Evolutionary conservation across 2,113 vertebrate species (phyloP), one percentile per base, ranked within the genome.

Genomic region (Potamarius usumacintae): DNA sequence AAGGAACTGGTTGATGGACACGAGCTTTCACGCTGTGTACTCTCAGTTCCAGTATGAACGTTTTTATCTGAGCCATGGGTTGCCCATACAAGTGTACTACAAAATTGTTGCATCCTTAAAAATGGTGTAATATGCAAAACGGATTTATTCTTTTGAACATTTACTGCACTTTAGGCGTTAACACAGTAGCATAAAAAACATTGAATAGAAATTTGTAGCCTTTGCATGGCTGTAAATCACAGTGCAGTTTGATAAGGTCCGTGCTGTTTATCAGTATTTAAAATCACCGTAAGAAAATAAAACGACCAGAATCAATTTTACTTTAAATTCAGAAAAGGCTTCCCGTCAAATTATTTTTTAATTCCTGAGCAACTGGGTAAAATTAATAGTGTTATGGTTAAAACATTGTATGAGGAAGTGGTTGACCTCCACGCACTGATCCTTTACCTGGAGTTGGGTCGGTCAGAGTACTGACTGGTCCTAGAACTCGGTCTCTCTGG

Each of bases 401-500:
- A 20, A 20, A 74, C 17, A 48, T 2, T 30, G 5, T 48, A 0
- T 2, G 27, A 67, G 50, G 25, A 18, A 22, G 14, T 8, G 34
- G 0, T 11, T 55, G 55, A 62, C 9, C 58, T 22, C 34, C 58
- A 12, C 9, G 14, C 15, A 78, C 27, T 65, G 6, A 42, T 7
- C 17, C 58, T 62, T 90, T 48, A 99, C 98, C 98, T 97, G 85
- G 97, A 97, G 15, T 95, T 5, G 0, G 97, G 96, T 42, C 96
- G 94, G 90, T 99, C 98, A 0, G 98, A 99, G 93, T 96, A 97
- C 92, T 98, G 98, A 74, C 98, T 99, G 0, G 96, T 89, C 90
- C 97, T 95, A 52, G 98, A 99, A 89, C 96, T 99, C 76, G 96
- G 96, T 81, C 95, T 91, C 2, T 96, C 95, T 0, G 97, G 96